These are phyloP conservation scores for Pachyrhynchus sulphureomaculatus DNA, from an alignment of 1,140 invertebrate genomes.

Conservation along the genomic window DNA sequence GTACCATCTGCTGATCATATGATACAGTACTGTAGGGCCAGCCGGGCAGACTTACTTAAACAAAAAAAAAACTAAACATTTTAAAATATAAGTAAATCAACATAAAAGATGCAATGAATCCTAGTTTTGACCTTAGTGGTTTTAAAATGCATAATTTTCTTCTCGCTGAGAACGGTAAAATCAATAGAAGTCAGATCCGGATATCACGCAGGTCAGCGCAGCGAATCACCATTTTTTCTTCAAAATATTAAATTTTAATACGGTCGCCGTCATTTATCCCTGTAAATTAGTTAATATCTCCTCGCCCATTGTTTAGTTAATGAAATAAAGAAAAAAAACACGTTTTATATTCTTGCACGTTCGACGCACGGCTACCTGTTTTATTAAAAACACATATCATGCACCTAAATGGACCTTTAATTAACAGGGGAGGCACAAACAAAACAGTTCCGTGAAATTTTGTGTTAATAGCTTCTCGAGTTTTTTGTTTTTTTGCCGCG, in stretches of 20 bases:
- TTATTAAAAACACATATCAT: constrained; percentile 29
- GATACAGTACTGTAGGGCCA: too few species aligned
- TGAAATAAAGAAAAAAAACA: constrained; percentile 20
- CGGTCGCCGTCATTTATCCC: not conserved
- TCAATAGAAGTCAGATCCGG: too few species aligned
- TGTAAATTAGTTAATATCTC: not conserved
- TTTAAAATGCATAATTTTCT: too few species aligned
- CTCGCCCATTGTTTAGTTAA: constrained; percentile 5
- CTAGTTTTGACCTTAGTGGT: too few species aligned
- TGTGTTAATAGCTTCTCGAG: constrained; percentile 16
- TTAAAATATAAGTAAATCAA: too few species aligned
- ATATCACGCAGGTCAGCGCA: too few species aligned
- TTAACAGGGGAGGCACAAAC: constrained; percentile 26
- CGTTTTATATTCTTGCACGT: not conserved
- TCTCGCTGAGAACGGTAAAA: too few species aligned
- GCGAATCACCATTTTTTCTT: too few species aligned
- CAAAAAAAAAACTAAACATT: too few species aligned
- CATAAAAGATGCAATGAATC: too few species aligned
- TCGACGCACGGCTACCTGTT: constrained; percentile 12
- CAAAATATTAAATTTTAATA: not conserved
- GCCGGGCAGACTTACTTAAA: too few species aligned
- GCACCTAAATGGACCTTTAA: constrained; percentile 26
- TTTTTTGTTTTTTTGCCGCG: constrained; percentile 1
- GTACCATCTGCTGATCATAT: too few species aligned
- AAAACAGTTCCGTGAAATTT: constrained; percentile 25